Percentiles rank a stretch among this genome's conserved stretches.
These are phyloP conservation scores for Drosophila sordidula DNA, from an alignment of 2,888 invertebrate genomes.

Conservation along the genomic window DNA sequence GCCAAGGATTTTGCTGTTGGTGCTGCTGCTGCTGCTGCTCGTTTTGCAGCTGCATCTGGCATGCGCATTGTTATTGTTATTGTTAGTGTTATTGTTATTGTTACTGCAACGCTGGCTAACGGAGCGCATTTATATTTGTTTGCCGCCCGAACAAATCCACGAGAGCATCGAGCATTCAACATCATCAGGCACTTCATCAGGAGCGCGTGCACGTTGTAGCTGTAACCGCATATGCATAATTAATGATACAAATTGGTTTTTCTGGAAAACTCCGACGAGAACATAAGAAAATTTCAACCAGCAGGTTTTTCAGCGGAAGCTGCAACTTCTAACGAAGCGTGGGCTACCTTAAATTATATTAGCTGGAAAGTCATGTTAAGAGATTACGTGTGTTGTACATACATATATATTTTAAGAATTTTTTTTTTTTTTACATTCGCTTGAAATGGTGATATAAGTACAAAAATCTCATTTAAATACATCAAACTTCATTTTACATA, in stretches of 20 bases:
- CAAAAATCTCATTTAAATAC: too few species aligned
- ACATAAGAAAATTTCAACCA: conserved; percentile 9
- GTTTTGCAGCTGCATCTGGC: conserved; percentile 24
- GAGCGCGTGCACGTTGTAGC: conserved; percentile 5
- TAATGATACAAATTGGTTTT: conserved; percentile 53
- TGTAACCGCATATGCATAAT: conserved; percentile 49
- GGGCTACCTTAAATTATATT: conserved; percentile 4
- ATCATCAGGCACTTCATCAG: conserved; percentile 26
- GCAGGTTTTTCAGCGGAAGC: conserved; percentile 4
- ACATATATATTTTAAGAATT: too few species aligned
- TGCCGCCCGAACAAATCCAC: conserved; percentile 65
- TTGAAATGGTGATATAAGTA: too few species aligned
- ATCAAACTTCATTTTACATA: too few species aligned
- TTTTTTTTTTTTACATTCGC: too few species aligned
- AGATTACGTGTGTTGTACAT: not conserved
- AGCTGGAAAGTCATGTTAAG: not conserved
- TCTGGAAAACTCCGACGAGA: conserved; percentile 10
- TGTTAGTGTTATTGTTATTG: conserved; percentile 66
- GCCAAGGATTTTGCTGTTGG: conserved; percentile 66
- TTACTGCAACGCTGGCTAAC: conserved; percentile 51
- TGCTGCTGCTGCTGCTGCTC: conserved; percentile 13
- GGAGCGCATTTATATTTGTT: conserved; percentile 67
- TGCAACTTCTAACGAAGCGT: conserved; percentile 1
- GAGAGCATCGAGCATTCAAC: conserved; percentile 23
- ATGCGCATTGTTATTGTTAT: conserved; percentile 48